Percentiles rank a stretch among this genome's conserved stretches.
Conservation (phyloP, 2,113 vertebrate genomes). For the Arothron firmamentum region DNA sequence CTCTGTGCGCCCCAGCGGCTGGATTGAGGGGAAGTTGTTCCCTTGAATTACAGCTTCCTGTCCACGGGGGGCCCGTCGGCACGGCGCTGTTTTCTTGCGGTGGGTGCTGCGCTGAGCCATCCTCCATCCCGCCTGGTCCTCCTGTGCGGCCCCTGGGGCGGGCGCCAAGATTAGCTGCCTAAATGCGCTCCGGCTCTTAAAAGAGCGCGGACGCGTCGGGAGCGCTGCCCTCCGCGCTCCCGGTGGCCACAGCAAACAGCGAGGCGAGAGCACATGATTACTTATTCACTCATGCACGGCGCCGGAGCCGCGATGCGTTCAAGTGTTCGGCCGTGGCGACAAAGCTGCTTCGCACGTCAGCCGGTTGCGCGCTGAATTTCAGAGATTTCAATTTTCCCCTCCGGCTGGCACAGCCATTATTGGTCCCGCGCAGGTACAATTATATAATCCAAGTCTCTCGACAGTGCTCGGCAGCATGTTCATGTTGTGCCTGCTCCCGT, state of each 20-base stretch:
- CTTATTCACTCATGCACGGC: constrained; percentile 54
- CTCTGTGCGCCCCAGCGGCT: constrained; percentile 28
- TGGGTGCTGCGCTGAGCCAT: constrained; percentile 31
- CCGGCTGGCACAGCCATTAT: constrained; percentile 1
- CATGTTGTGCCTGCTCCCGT: constrained; percentile 25
- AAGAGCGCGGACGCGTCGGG: constrained; percentile 40
- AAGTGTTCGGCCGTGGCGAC: constrained; percentile 27
- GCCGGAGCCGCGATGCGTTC: constrained; percentile 33
- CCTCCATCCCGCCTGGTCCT: constrained; percentile 24
- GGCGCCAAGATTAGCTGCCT: constrained; percentile 57
- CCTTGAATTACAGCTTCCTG: constrained; percentile 40
- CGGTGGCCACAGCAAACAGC: constrained; percentile 57
- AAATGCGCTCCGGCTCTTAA: constrained; percentile 49
- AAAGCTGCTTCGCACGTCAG: constrained; percentile 29
- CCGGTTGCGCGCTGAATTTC: neutral
- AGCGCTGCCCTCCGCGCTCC: constrained; percentile 40
- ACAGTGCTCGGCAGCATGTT: constrained; percentile 30
- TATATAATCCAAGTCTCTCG: constrained; percentile 31
- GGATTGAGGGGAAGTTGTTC: constrained; percentile 24
- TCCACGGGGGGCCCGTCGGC: constrained; percentile 31
- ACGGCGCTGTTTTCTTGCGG: constrained; percentile 36
- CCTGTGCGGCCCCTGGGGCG: constrained; percentile 30
- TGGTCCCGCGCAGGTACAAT: constrained; percentile 18
- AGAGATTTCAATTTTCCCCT: neutral
- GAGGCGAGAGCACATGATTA: constrained; percentile 47